Evolutionary conservation across 1,140 invertebrate genomes (phyloP).

Genomic region (Drosophila kepulauana): DNA sequence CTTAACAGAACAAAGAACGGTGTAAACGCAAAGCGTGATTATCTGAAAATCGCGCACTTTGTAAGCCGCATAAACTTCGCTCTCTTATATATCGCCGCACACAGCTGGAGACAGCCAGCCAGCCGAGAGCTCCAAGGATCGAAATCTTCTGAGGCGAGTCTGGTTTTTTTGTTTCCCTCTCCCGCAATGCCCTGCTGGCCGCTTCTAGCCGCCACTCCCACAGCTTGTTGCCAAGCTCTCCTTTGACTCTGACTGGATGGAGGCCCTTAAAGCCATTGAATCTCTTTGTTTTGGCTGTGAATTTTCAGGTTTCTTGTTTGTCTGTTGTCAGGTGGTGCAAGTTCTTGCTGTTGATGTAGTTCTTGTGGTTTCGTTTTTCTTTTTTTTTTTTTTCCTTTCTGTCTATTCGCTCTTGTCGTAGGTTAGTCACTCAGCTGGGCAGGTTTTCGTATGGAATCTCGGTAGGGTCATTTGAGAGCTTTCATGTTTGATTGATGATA

Average conservation of each 20-base stretch:
- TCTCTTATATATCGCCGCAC: slow-evolving; percentile 14
- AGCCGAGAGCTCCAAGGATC: slow-evolving; percentile 5
- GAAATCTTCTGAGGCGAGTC: slow-evolving; percentile 34
- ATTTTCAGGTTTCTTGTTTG: slow-evolving; percentile 77
- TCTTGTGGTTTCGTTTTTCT: slow-evolving; percentile 25
- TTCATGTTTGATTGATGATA: slow-evolving; percentile 67
- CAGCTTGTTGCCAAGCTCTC: slow-evolving; percentile 25
- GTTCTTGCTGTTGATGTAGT: slow-evolving; percentile 27
- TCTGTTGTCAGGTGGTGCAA: slow-evolving; percentile 52
- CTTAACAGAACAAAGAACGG: not conserved
- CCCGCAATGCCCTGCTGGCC: slow-evolving; percentile 9
- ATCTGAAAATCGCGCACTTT: slow-evolving; percentile 19
- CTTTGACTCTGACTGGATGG: not conserved
- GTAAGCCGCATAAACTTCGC: slow-evolving; percentile 10
- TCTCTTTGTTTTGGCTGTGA: slow-evolving; percentile 71
- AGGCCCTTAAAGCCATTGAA: slow-evolving; percentile 49
- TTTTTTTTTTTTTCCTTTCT: slow-evolving; percentile 32
- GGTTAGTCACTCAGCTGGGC: slow-evolving; percentile 68
- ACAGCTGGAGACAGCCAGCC: slow-evolving; percentile 25
- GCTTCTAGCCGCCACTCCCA: slow-evolving; percentile 7
- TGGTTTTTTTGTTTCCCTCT: slow-evolving; percentile 37
- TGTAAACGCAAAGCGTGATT: slow-evolving; percentile 7
- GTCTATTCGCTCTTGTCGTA: slow-evolving; percentile 74
- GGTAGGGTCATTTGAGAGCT: slow-evolving; percentile 29
- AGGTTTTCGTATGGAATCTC: slow-evolving; percentile 39